Evolutionary conservation across 2,113 vertebrate genomes (phyloP).

Genomic region (Acanthisitta chloris): DNA sequence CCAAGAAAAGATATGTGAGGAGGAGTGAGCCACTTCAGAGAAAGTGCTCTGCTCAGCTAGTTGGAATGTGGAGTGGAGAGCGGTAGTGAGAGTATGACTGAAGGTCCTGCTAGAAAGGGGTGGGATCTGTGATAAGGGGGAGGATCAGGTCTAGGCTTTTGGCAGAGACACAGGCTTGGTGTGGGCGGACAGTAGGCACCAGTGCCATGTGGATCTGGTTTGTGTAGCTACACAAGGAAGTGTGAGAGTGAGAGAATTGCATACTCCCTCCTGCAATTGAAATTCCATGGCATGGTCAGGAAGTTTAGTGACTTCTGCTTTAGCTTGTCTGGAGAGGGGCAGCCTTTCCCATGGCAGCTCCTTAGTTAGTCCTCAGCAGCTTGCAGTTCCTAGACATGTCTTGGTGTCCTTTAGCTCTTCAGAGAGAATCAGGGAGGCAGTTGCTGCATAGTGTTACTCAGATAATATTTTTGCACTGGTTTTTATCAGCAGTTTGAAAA

Average conservation of each 20-base stretch:
- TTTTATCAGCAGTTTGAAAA: neutral
- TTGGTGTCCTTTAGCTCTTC: neutral
- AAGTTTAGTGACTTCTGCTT: neutral
- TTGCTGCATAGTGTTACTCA: neutral
- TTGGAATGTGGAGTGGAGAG: neutral
- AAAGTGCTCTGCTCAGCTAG: neutral
- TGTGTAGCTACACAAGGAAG: neutral
- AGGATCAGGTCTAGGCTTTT: neutral
- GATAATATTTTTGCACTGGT: neutral
- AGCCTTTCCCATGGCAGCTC: neutral
- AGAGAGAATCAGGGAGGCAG: neutral
- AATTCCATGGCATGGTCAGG: neutral
- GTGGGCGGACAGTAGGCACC: neutral
- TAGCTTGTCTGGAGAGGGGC: neutral
- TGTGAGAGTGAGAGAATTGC: neutral
- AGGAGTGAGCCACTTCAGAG: neutral
- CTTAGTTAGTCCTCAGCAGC: neutral
- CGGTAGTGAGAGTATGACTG: neutral
- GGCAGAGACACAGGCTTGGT: neutral
- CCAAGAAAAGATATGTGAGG: neutral
- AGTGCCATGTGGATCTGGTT: neutral
- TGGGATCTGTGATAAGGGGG: neutral
- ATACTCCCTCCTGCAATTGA: neutral
- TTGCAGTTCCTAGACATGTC: accelerated
- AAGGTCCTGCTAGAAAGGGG: neutral